These are phyloP conservation scores for Automeris io DNA, from an alignment of 2,888 invertebrate genomes.

Conservation along the genomic window DNA sequence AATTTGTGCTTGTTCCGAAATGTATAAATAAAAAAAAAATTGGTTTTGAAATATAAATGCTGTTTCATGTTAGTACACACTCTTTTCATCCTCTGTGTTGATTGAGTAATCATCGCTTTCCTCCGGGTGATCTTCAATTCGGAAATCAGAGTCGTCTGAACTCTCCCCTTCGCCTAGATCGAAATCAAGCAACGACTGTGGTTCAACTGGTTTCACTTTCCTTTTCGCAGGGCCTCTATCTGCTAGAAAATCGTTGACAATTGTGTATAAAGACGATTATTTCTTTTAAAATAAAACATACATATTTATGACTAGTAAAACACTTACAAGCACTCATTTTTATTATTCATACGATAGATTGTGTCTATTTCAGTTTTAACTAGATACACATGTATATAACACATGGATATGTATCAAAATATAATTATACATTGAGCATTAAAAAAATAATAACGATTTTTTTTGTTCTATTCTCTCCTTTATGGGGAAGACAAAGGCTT, in stretches of 20 bases:
- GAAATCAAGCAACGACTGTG: constrained; percentile 86
- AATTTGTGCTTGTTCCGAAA: too few relatives aligned
- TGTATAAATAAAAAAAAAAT: constrained; percentile 7
- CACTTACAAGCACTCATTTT: constrained; percentile 36
- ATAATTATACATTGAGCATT: too few relatives aligned
- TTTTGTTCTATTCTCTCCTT: too few relatives aligned
- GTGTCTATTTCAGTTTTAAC: neutral
- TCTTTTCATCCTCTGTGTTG: constrained; percentile 81
- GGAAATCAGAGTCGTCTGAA: constrained; percentile 96
- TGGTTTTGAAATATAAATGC: constrained; percentile 6
- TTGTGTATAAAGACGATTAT: too few relatives aligned
- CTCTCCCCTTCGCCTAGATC: constrained; percentile 94
- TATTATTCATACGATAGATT: neutral
- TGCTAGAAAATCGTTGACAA: constrained; percentile 32
- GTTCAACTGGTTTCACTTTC: constrained; percentile 86
- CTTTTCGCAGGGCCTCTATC: constrained; percentile 86
- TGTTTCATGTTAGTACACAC: constrained; percentile 36
- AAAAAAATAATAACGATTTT: too few relatives aligned
- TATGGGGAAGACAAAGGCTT: too few relatives aligned
- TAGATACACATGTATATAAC: too few relatives aligned
- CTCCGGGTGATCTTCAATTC: constrained; percentile 90
- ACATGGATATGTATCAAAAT: too few relatives aligned
- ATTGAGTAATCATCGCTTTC: constrained; percentile 85
- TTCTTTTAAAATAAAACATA: neutral
- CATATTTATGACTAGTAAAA: constrained; percentile 3